Evolutionary conservation across 2,113 vertebrate species (phyloP).

Genomic region (Centropristis striata): DNA sequence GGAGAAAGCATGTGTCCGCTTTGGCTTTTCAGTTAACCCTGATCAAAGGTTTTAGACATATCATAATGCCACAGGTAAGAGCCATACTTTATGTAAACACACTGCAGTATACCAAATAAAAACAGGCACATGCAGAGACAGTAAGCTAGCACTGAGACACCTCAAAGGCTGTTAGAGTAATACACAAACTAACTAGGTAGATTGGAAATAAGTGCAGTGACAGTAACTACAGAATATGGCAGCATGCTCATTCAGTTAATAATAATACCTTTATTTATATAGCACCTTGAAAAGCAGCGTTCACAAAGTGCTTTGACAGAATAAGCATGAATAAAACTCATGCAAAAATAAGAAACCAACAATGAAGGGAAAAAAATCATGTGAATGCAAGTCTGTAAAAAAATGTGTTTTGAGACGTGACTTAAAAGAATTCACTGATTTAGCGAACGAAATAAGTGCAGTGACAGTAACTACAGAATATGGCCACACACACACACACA

Average conservation of each 20-base stretch:
- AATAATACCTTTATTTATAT: no score
- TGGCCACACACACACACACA: no score
- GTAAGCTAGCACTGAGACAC: neutral
- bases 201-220: neutral
- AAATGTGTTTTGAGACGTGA: neutral
- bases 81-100: neutral
- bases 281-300: no score
- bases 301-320: no score
- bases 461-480: no score
- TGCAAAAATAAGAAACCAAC: no score
- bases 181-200: neutral
- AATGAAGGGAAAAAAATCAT: no score
- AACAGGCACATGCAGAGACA: neutral
- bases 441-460: no score
- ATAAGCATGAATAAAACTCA: no score
- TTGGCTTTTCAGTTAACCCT: neutral
- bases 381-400: no score
- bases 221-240: neutral
- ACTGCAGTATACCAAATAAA: neutral
- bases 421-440: no score
- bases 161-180: neutral
- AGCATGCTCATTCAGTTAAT: no score
- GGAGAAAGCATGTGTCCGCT: neutral
- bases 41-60: neutral
- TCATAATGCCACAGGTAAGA: neutral